Evolutionary conservation across 2,797 vertebrate species (phyloP).

Genomic region (Ispidina picta): DNA sequence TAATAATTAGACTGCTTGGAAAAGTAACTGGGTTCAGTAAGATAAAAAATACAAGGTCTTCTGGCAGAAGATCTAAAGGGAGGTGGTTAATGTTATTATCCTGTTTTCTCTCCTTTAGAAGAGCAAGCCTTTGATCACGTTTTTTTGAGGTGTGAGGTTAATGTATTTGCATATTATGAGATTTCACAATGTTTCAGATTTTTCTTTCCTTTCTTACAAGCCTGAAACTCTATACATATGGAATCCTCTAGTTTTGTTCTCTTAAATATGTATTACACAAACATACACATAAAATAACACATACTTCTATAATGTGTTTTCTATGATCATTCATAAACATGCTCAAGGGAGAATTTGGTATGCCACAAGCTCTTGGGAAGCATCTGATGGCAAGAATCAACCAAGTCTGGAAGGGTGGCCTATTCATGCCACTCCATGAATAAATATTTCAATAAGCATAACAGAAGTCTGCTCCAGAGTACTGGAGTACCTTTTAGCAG

Average conservation of each 20-base stretch:
- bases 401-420: background rate
- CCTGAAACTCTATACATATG: background rate
- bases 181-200: background rate
- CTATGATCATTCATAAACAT: background rate
- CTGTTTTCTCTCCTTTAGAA: background rate
- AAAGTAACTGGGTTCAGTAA: background rate
- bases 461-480: background rate
- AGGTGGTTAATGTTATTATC: background rate
- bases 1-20: background rate
- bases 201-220: background rate
- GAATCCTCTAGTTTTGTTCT: background rate
- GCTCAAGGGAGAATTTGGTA: background rate
- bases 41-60: background rate
- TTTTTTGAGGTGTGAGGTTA: background rate
- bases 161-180: background rate
- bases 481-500: background rate
- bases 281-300: background rate
- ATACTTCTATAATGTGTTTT: background rate
- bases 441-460: background rate
- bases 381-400: background rate
- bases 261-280: background rate
- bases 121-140: background rate
- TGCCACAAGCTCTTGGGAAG: background rate
- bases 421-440: background rate
- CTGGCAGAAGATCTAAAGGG: background rate